Evolutionary conservation across 2,797 vertebrate genomes (phyloP).

Genomic region (Hemitrygon akajei): DNA sequence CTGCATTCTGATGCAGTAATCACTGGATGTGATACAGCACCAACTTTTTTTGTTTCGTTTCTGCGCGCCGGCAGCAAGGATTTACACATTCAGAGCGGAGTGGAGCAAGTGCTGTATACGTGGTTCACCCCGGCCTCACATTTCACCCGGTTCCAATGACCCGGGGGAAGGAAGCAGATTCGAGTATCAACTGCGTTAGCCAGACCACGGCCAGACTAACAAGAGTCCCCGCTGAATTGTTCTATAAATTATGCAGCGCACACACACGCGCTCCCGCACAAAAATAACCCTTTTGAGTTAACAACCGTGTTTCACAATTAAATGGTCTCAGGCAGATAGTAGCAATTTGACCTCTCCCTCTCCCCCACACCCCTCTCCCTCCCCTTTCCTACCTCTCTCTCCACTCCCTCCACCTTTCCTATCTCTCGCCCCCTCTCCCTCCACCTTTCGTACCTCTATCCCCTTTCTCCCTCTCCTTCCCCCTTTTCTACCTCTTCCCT

Average conservation of each 20-base stretch:
- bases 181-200: background rate
- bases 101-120: background rate
- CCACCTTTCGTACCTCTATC: too few relatives aligned
- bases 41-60: background rate
- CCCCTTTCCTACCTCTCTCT: too few relatives aligned
- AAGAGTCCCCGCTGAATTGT: background rate
- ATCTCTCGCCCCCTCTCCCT: too few relatives aligned
- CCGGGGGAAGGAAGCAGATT: background rate
- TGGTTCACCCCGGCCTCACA: background rate
- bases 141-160: background rate
- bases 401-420: too few relatives aligned
- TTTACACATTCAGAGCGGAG: background rate
- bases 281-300: background rate
- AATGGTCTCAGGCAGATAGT: background rate
- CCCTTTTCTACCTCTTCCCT: too few relatives aligned
- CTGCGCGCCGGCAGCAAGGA: background rate
- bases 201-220: background rate
- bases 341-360: background rate
- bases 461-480: too few relatives aligned
- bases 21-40: background rate
- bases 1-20: background rate
- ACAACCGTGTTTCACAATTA: background rate
- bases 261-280: background rate
- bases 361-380: too few relatives aligned
- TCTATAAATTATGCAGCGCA: constrained; percentile 6